Conservation (phyloP, 2,113 vertebrate species). For the Triplophysa rosa region DNA sequence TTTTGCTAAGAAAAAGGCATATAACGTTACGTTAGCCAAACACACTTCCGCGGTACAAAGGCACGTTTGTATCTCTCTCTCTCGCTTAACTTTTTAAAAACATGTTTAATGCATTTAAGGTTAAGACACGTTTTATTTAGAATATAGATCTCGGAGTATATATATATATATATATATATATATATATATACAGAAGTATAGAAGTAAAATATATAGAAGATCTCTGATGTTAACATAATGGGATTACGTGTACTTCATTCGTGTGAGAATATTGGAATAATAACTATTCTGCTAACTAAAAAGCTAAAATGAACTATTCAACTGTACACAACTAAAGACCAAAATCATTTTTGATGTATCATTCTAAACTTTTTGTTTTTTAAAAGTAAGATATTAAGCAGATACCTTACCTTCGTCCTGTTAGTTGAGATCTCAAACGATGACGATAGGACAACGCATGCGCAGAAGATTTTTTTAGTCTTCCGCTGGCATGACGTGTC, state of each 20-base stretch:
- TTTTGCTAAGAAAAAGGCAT: too few relatives aligned
- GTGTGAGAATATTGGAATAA: background rate
- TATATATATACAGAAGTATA: too few relatives aligned
- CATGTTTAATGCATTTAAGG: too few relatives aligned
- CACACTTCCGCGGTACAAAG: too few relatives aligned
- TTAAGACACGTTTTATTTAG: too few relatives aligned
- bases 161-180: too few relatives aligned
- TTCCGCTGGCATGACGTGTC: constrained; percentile 41
- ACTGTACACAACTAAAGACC: background rate
- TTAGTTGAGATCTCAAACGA: background rate
- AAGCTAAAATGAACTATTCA: background rate
- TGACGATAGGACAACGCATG: constrained; percentile 24
- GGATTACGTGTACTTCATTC: constrained; percentile 38
- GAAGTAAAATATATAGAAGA: too few relatives aligned
- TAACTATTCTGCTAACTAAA: background rate
- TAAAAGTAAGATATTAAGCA: background rate
- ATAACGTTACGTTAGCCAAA: too few relatives aligned
- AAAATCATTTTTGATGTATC: background rate
- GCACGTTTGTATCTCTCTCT: too few relatives aligned
- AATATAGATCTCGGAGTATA: too few relatives aligned
- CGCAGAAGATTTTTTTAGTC: constrained; percentile 39
- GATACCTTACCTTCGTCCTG: constrained; percentile 35
- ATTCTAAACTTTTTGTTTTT: background rate
- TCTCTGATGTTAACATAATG: background rate
- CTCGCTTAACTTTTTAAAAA: too few relatives aligned